Evolutionary conservation across 2,113 vertebrate genomes (phyloP).

Genomic region (Caracal caracal): DNA sequence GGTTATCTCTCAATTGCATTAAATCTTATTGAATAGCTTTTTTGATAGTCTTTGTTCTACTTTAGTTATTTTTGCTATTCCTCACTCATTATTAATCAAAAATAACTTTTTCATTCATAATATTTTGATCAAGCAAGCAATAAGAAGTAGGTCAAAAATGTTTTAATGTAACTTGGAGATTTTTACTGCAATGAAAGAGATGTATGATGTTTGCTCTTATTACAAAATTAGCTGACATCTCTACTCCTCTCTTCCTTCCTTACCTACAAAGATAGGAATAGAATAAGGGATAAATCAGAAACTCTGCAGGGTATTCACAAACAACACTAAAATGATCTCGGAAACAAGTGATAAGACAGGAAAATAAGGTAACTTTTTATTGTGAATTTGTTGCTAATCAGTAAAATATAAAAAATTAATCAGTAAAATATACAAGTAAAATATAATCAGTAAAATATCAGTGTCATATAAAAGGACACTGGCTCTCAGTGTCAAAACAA

Average conservation of each 20-base stretch:
- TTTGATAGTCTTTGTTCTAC: background rate
- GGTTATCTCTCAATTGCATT: background rate
- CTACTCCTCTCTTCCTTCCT: background rate
- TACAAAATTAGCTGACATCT: constrained; percentile 12
- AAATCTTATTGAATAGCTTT: background rate
- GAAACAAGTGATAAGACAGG: background rate
- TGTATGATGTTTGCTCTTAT: background rate
- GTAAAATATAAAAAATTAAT: background rate
- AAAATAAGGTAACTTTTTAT: background rate
- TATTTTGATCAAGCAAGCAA: background rate
- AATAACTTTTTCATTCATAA: background rate
- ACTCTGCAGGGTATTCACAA: background rate
- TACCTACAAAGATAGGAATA: background rate
- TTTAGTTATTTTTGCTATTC: constrained; percentile 2
- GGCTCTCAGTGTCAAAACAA: background rate
- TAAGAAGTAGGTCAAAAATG: background rate
- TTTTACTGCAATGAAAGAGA: constrained; percentile 22
- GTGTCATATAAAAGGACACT: background rate
- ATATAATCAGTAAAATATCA: background rate
- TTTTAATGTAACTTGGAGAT: constrained; percentile 21
- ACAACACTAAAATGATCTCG: background rate
- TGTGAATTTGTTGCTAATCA: background rate
- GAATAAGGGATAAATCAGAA: background rate
- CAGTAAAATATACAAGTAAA: background rate
- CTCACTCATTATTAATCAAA: background rate